Conservation (phyloP, 2,888 invertebrate genomes). For the Andrena camellia region DNA sequence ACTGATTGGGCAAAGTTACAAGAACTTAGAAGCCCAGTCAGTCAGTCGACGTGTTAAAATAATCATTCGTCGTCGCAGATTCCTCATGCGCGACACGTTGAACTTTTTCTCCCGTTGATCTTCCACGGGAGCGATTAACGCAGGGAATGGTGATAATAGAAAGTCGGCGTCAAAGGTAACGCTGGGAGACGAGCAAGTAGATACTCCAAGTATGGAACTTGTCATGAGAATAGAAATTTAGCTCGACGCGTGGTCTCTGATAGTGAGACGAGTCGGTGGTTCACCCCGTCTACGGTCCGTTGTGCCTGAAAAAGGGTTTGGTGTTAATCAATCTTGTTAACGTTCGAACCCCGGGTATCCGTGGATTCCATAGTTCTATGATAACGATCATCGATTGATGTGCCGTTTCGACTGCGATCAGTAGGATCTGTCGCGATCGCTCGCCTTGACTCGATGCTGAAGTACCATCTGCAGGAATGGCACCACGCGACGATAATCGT, state of each 20-base stretch:
- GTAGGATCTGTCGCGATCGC: too few species aligned
- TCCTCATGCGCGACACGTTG: background rate
- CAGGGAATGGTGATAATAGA: slow-evolving; percentile 16
- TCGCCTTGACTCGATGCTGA: background rate
- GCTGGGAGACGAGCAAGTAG: slow-evolving; percentile 25
- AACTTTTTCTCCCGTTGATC: background rate
- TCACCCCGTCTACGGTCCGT: slow-evolving; percentile 23
- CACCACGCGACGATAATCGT: background rate
- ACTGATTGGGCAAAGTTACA: too few species aligned
- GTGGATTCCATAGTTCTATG: too few species aligned
- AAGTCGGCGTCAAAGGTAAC: slow-evolving; percentile 13
- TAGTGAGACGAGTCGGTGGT: slow-evolving; percentile 27
- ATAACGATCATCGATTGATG: too few species aligned
- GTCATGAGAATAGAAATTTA: slow-evolving; percentile 39
- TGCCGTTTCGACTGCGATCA: too few species aligned
- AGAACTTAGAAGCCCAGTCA: background rate
- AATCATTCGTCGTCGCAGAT: background rate
- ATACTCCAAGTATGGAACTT: slow-evolving; percentile 30
- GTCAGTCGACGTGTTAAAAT: background rate
- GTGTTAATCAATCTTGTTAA: background rate
- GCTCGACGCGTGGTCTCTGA: slow-evolving; percentile 34
- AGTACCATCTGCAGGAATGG: background rate
- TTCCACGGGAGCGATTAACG: background rate
- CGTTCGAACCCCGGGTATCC: too few species aligned
- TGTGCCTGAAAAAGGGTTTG: background rate